Base-by-base conservation (phyloP, 2,888 invertebrate genomes). In the Nebria salina region DNA sequence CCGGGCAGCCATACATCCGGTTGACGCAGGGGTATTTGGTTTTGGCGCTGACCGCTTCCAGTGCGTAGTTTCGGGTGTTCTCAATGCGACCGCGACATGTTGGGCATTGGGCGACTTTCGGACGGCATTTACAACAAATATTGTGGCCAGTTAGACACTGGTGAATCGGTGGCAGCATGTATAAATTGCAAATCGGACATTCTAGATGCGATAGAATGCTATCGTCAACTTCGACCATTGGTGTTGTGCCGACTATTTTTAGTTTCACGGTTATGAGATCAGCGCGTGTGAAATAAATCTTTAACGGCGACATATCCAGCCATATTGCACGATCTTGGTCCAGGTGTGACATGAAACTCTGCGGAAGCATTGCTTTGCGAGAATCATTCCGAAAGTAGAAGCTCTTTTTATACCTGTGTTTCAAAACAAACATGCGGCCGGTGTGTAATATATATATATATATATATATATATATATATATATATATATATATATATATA, bases 121-220 rank as follows among this genome's bases (percentile, higher is more conserved):
- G 86, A 15, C 85, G 84, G 77, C 88, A 88, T 25, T 83, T 83
- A 82, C 86, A 86, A 82, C 88, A 88, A 43, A 88, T 83, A 75
- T 87, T 87, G 82, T 88, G 88, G 0, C 88, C 87, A 20, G 85
- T 84, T 74, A 86, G 84, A 80, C 88, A 88, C 78, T 87, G 88
- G 72, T 83, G 86, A 77, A 88, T 88, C 0, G 87, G 88, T 0
- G 87, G 87, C 77, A 85, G 86, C 88, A 88, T 88, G 72, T 86
- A 85, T 41, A 83, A 84, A 77, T 87, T 87, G 80, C 88, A 88
- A 0, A 87, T 86, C 6, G 88, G 87, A 82, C 88, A 88, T 83
- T 87, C 87, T 77, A 88, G 86, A 75, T 85, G 85, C n/a, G 84
- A 85, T 54, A 87, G 77, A 81, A 87, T 83, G 73, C 85, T 85